Percentiles rank a stretch among this genome's conserved stretches.
phyloP scores from a whole-genome alignment of 2,797 vertebrate genomes.

The Mormyrus proboscirostris region DNA sequence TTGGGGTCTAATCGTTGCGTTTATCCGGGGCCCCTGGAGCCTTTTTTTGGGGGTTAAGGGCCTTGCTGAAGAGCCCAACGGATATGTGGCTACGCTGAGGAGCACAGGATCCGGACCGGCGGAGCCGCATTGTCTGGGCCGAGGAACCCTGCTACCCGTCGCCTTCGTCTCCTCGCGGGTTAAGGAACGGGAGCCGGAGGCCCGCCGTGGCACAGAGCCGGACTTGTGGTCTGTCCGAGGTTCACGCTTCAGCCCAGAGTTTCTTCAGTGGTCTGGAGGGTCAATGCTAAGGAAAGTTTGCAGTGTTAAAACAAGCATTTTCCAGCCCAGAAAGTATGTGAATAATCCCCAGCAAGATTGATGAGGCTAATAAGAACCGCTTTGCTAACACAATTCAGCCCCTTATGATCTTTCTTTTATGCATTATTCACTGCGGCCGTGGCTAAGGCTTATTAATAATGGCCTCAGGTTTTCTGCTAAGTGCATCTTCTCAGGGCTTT shows the following conservation, averaged over 20 bases:
- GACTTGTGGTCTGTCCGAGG: neutral
- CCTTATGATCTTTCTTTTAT: slow-evolving; percentile 32
- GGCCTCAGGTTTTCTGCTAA: neutral
- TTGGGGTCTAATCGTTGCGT: neutral
- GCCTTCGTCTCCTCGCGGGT: neutral
- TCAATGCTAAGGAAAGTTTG: neutral
- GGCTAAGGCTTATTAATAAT: neutral
- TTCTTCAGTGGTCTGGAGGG: neutral
- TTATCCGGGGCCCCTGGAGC: neutral
- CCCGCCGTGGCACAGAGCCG: neutral
- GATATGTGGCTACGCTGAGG: neutral
- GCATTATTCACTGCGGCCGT: slow-evolving; percentile 26
- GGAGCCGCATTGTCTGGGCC: neutral
- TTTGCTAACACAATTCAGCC: slow-evolving; percentile 30
- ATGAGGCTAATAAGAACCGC: slow-evolving; percentile 27
- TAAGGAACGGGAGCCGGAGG: neutral
- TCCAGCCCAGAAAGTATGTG: slow-evolving; percentile 14
- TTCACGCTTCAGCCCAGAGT: neutral
- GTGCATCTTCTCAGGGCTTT: neutral
- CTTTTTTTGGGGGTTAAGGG: neutral
- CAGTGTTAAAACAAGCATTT: slow-evolving; percentile 23
- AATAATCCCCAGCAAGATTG: slow-evolving; percentile 19
- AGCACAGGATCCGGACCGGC: neutral
- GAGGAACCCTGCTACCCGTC: neutral
- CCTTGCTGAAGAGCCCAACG: neutral